phyloP scores from a whole-genome alignment of 2,113 vertebrate genomes.

The Ibidorhyncha struthersii region DNA sequence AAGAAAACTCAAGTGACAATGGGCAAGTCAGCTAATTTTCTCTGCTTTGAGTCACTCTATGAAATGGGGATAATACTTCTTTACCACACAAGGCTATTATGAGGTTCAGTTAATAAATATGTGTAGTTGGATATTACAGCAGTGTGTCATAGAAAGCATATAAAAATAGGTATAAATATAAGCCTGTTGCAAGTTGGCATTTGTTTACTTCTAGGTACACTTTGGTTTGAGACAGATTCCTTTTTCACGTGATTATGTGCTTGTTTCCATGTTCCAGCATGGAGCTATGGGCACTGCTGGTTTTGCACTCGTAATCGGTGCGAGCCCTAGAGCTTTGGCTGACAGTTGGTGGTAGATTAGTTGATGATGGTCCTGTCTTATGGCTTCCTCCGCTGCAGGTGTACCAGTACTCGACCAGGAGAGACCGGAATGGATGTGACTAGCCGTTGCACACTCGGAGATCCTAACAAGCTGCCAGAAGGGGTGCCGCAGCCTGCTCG shows the following conservation, averaged over 20 bases:
- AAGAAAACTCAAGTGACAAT: neutral
- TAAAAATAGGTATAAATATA: slow-evolving; percentile 37
- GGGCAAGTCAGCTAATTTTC: neutral
- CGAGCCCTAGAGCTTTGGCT: fast-evolving
- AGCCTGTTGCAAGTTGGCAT: neutral
- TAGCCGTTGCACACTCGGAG: slow-evolving; percentile 97
- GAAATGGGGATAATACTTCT: slow-evolving; percentile 13
- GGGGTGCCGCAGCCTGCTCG: slow-evolving; percentile 97
- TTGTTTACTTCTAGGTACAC: slow-evolving; percentile 4
- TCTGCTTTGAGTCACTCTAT: slow-evolving; percentile 13
- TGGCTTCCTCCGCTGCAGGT: slow-evolving; percentile 74
- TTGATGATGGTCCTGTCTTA: neutral
- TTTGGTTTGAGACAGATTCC: neutral
- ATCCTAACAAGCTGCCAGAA: slow-evolving; percentile 98
- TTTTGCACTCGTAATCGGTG: fast-evolving
- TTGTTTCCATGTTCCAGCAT: fast-evolving
- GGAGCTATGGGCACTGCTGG: fast-evolving
- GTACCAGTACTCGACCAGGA: slow-evolving; percentile 89
- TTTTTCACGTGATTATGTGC: neutral
- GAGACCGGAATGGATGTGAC: slow-evolving; percentile 99
- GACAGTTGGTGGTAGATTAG: neutral
- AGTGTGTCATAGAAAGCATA: neutral
- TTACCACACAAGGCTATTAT: neutral
- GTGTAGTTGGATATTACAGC: neutral
- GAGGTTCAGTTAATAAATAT: slow-evolving; percentile 13